Base-by-base conservation (phyloP, 2,888 invertebrate genomes). In the Boloria euphrosyne region DNA sequence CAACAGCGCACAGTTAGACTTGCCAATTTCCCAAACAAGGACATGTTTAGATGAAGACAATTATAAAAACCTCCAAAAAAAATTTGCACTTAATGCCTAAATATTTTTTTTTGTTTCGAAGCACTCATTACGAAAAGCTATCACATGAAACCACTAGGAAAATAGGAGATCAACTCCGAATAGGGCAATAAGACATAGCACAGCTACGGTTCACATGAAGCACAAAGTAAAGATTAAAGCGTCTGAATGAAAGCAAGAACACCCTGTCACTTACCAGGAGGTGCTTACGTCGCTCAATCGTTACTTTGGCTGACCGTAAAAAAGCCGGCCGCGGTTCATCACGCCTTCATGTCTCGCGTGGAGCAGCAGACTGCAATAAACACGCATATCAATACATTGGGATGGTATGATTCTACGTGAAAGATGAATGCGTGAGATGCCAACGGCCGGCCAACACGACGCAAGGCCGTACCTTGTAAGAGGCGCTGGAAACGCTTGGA, bases 401-500 rank as follows among this genome's bases (percentile, higher is more conserved):
- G 80, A 83, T 88, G 89, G 83, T 82, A 80, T 86, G 86, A 79
- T 81, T 81, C 85, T 89, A 88, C 84, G 89, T 89, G 90, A 89
- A 82, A 76, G 79, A 89, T 92, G 92, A 91, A 86, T 84, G 92
- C 90, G 92, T 88, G 90, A 86, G 81, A 83, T 81, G 82, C 82
- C 80, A 78, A 74, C 87, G 85, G 87, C 86, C 88, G 83, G 80
- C 86, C 85, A 78, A 74, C 71, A 62, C 62, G 69, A 69, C 66
- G 66, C 71, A 71, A 75, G 75, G 76, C 77, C 82, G 90, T 95
- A 96, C 96, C 96, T 96, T 93, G 95, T 95, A 59, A 93, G 86
- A 71, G 96, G 96, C 80, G 95, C 94, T 72, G 96, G 96, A 85
- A 94, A 96, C 63, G 95, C 95, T 92, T 97, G 96, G 72, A 95